Evolutionary conservation across 2,888 invertebrate species (phyloP), one percentile per base, ranked within the genome.

Genomic region (Bembecia ichneumoniformis): DNA sequence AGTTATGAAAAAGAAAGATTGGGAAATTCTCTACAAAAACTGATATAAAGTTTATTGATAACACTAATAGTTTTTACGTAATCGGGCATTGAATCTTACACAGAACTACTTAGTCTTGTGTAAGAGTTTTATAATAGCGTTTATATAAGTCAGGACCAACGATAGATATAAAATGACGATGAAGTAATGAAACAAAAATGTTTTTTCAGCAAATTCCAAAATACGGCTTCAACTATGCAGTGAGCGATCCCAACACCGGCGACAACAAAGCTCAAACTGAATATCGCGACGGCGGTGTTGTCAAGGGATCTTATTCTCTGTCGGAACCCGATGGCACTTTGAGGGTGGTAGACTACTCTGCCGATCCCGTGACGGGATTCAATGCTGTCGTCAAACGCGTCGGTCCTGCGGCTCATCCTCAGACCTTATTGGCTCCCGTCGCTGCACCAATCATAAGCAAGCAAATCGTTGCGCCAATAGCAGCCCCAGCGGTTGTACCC

Each of bases 191-290:
- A 20, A 20, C 4, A 28, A 43, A 28, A 28, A 28, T 7, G 10
- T 28, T 5, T 47, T n/a, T 57, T 0, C 72, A 87, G 87, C 69
- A 78, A 43, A 62, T 76, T 53, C 87, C 86, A 13, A 74, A 73
- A 49, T 88, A 87, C 63, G 77, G 74, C 52, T 88, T 86, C 68
- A 82, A 86, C 69, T 88, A 88, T 60, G 84, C 83, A 28, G 87
- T 88, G 14, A 81, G 70, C 61, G 88, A 88, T 57, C 84, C 87
- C 2, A 53, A 66, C 51, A 87, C 87, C 16, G 88, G 87, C 51
- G 88, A 87, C 68, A 69, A 80, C 55, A 88, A 88, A 55, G 74
- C 80, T 7, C 88, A 88, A 56, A 66, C 68, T 2, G 88, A 88
- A 58, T 61, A 73, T 13, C 78, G 88, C 47, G 80, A 80, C 43